These are phyloP conservation scores for Epirrita christyi DNA, from an alignment of 2,888 invertebrate species.

Conservation along the genomic window DNA sequence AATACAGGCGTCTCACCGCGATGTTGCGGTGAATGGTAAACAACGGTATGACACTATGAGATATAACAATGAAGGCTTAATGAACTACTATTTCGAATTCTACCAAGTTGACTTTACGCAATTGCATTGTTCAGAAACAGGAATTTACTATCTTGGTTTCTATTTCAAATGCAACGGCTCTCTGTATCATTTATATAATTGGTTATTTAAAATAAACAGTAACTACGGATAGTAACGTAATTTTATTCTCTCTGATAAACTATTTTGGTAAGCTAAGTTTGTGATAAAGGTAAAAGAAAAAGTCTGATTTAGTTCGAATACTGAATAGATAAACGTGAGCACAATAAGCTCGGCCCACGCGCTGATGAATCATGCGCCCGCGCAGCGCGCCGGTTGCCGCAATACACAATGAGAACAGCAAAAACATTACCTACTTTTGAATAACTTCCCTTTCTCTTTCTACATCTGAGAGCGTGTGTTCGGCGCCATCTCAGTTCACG, in stretches of 20 bases:
- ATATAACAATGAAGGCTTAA: slow-evolving; percentile 72
- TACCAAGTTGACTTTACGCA: slow-evolving; percentile 54
- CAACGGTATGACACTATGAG: slow-evolving; percentile 58
- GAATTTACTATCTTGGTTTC: slow-evolving; percentile 47
- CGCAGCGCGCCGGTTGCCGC: slow-evolving; percentile 63
- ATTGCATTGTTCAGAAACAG: slow-evolving; percentile 53
- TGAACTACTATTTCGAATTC: slow-evolving; percentile 64
- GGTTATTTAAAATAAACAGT: slow-evolving; percentile 25
- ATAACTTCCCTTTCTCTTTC: slow-evolving; percentile 84
- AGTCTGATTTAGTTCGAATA: slow-evolving; percentile 68
- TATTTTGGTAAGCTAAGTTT: slow-evolving; percentile 26
- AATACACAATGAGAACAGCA: slow-evolving; percentile 69
- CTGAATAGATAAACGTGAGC: slow-evolving; percentile 62
- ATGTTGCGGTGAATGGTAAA: slow-evolving; percentile 62
- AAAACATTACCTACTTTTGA: slow-evolving; percentile 85
- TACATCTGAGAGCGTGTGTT: slow-evolving; percentile 73
- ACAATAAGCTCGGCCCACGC: slow-evolving; percentile 82
- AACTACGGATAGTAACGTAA: slow-evolving; percentile 29
- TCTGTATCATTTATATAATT: slow-evolving; percentile 37
- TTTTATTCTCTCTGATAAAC: slow-evolving; percentile 14
- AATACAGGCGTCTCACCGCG: slow-evolving; percentile 40
- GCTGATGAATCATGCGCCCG: slow-evolving; percentile 76
- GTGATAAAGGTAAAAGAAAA: slow-evolving; percentile 66
- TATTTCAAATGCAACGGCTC: slow-evolving; percentile 44
- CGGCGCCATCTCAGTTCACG: slow-evolving; percentile 66